Conservation (phyloP, 1,140 invertebrate genomes). For the Kradibia gibbosae region DNA sequence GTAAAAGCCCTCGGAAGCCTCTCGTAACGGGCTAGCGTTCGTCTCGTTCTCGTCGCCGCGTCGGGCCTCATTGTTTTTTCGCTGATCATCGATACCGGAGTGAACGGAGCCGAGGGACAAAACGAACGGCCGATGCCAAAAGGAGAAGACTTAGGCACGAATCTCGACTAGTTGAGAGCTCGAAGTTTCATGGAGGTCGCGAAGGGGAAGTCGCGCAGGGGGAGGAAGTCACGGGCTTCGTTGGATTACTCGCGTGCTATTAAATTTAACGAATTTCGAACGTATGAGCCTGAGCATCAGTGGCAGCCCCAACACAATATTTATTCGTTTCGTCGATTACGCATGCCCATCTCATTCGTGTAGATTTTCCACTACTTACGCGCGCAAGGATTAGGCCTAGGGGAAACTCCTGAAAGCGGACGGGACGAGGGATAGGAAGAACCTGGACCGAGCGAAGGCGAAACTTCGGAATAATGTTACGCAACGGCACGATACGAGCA, state of each 20-base stretch:
- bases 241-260: constrained; percentile 68
- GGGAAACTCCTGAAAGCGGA: not conserved
- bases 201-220: not conserved
- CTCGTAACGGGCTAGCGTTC: too few relatives aligned
- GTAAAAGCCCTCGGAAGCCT: too few relatives aligned
- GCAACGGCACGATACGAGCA: not conserved
- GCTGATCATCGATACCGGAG: too few relatives aligned
- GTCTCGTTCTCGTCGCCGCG: too few relatives aligned
- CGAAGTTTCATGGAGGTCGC: not conserved
- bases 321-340: constrained; percentile 73
- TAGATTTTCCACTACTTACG: constrained; percentile 22
- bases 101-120: too few relatives aligned
- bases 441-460: not conserved
- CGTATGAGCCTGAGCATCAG: not conserved
- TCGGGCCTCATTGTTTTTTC: too few relatives aligned
- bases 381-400: not conserved
- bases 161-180: too few relatives aligned
- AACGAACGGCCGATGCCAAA: too few relatives aligned
- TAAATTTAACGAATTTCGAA: constrained; percentile 70
- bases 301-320: constrained; percentile 22
- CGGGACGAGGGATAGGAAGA: not conserved
- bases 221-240: not conserved
- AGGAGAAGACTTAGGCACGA: too few relatives aligned
- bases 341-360: constrained; percentile 56
- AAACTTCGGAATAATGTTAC: not conserved